A percentile compares a stretch with the other conserved stretches of the same genome.
Evolutionary conservation across 2,888 invertebrate species (phyloP).

Genomic region (Apotomis betuletana): DNA sequence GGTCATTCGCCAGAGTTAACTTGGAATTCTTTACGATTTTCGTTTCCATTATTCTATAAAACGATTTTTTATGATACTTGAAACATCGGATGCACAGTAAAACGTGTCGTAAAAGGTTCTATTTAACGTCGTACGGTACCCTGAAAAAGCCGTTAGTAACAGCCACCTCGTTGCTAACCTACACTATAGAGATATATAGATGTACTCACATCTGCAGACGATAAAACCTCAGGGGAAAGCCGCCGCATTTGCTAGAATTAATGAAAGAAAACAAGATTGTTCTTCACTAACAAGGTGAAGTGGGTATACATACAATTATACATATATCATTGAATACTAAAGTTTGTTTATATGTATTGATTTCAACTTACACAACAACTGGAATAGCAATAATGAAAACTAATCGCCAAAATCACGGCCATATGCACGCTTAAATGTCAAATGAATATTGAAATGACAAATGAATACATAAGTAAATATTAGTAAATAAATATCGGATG

Average conservation of each 20-base stretch:
- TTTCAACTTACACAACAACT: too few relatives aligned
- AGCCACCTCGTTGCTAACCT: neutral
- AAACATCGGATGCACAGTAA: neutral
- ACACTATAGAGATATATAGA: neutral
- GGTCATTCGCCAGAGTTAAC: too few relatives aligned
- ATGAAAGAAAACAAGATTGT: constrained; percentile 20
- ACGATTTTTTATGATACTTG: too few relatives aligned
- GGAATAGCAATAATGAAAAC: too few relatives aligned
- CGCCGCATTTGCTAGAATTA: constrained; percentile 22
- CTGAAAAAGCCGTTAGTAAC: constrained; percentile 2
- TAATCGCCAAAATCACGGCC: too few relatives aligned
- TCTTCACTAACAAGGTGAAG: constrained; percentile 14
- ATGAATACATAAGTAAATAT: too few relatives aligned
- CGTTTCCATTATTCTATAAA: too few relatives aligned
- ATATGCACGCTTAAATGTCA: too few relatives aligned
- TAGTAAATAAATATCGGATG: too few relatives aligned
- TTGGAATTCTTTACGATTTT: too few relatives aligned
- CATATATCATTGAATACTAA: neutral
- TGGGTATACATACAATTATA: constrained; percentile 3
- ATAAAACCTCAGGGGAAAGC: constrained; percentile 18
- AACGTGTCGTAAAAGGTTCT: neutral
- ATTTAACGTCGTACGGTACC: neutral
- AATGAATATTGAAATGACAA: too few relatives aligned
- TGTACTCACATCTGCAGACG: neutral
- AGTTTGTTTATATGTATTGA: neutral